These are phyloP conservation scores for Pristionchus arcanus DNA, from an alignment of 2,888 invertebrate species.

Conservation along the genomic window DNA sequence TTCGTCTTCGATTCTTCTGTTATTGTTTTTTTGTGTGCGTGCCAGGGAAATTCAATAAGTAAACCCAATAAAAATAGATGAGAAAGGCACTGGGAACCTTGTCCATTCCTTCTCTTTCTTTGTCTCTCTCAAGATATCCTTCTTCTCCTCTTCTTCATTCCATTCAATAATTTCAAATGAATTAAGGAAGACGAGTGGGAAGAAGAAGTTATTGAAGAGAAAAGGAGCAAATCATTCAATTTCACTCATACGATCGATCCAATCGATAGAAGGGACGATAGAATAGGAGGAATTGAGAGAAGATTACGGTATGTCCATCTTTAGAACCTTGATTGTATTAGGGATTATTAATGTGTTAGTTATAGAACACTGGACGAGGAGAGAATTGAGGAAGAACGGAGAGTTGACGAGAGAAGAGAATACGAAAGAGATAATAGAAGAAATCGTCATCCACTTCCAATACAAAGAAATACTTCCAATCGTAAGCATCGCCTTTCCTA, in stretches of 20 bases:
- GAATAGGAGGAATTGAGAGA: conserved; percentile 45
- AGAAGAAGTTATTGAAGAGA: conserved; percentile 51
- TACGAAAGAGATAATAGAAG: not conserved
- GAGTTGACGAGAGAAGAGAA: conserved; percentile 35
- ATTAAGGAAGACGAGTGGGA: conserved; percentile 53
- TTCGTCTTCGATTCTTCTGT: not conserved
- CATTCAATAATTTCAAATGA: not conserved
- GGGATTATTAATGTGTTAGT: not conserved
- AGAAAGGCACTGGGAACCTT: not conserved
- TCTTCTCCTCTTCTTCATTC: not conserved
- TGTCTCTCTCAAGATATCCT: not conserved
- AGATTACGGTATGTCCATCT: conserved; percentile 19
- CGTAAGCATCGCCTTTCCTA: not conserved
- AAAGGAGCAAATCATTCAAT: conserved; percentile 43
- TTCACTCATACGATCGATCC: conserved; percentile 9
- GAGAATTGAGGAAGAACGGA: not conserved
- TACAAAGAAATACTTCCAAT: not conserved
- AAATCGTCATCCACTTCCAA: not conserved
- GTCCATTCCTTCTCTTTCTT: not conserved
- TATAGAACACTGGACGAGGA: conserved; percentile 30
- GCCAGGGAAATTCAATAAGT: not conserved
- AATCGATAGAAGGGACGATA: conserved; percentile 32
- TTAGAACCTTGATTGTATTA: not conserved
- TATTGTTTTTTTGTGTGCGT: not conserved
- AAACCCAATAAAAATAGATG: not conserved